Evolutionary conservation across 2,797 vertebrate species (phyloP).

Genomic region (Pempheris klunzingeri): DNA sequence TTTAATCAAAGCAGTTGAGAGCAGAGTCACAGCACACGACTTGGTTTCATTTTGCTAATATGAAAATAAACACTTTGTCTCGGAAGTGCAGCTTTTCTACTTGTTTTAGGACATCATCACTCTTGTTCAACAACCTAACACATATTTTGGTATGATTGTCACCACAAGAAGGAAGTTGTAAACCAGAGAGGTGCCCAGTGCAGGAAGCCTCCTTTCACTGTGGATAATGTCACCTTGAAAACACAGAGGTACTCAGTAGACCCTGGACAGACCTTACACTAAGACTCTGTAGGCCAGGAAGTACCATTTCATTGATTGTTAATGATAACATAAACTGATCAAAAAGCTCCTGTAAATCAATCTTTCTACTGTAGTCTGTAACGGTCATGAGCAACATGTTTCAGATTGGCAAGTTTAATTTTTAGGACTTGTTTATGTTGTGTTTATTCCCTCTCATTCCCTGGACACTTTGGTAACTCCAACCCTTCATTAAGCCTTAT

Average conservation of each 20-base stretch:
- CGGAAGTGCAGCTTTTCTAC: conserved; percentile 57
- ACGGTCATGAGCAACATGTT: conserved; percentile 58
- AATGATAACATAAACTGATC: conserved; percentile 22
- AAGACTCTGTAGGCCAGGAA: neutral
- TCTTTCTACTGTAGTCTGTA: conserved; percentile 25
- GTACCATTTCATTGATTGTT: neutral
- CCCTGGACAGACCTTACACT: conserved; percentile 50
- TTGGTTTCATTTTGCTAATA: conserved; percentile 47
- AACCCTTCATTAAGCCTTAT: conserved; percentile 86
- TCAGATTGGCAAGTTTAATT: conserved; percentile 75
- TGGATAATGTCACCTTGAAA: conserved; percentile 84
- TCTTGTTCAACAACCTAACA: conserved; percentile 84
- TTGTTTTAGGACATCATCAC: conserved; percentile 77
- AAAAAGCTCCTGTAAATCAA: neutral
- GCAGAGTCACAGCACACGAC: conserved; percentile 31
- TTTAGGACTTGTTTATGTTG: conserved; percentile 86
- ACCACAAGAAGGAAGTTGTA: conserved; percentile 90
- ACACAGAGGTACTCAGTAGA: conserved; percentile 71
- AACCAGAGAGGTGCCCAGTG: conserved; percentile 81
- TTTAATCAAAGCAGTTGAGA: conserved; percentile 44
- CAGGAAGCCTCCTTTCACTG: conserved; percentile 84
- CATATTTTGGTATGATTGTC: conserved; percentile 84
- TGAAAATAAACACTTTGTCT: conserved; percentile 36
- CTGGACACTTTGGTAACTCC: conserved; percentile 80
- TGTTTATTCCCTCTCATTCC: conserved; percentile 84